Conservation (phyloP, 92 coral and sea anemone genomes). For the Actinernus sp. region DNA sequence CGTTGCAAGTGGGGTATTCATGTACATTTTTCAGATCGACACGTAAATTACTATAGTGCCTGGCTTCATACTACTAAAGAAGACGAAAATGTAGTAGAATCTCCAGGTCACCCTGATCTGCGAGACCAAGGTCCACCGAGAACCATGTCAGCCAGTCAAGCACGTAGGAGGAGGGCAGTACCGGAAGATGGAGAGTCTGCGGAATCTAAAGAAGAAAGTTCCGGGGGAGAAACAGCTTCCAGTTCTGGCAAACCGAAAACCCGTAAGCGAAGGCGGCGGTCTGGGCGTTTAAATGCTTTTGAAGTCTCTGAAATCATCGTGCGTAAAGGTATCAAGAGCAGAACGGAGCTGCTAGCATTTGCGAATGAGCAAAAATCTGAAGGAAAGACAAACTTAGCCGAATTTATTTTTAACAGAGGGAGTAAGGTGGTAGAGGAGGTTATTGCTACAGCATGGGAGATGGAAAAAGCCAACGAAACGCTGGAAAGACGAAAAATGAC, state of each 20-base stretch:
- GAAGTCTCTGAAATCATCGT: slow-evolving; percentile 37
- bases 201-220: no score
- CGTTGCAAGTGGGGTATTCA: slow-evolving; percentile 4
- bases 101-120: slow-evolving; percentile 31
- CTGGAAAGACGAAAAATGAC: slow-evolving; percentile 26
- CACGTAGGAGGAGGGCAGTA: neutral
- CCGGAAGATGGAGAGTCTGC: neutral
- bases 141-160: slow-evolving; percentile 25
- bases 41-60: slow-evolving; percentile 36
- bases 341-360: slow-evolving; percentile 56
- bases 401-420: slow-evolving; percentile 58
- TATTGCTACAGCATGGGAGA: slow-evolving; percentile 45
- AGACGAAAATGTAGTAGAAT: slow-evolving; percentile 6
- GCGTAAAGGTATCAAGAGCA: slow-evolving; percentile 34
- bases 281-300: slow-evolving; percentile 39
- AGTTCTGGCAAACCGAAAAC: no score
- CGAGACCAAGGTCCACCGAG: slow-evolving; percentile 23
- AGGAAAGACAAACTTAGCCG: slow-evolving; percentile 57
- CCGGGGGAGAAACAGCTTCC: no score
- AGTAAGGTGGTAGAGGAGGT: slow-evolving; percentile 42
- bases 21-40: slow-evolving; percentile 37
- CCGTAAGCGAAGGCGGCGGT: no score
- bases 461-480: slow-evolving; percentile 29
- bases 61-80: slow-evolving; percentile 25
- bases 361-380: slow-evolving; percentile 53